Base-by-base conservation (phyloP, 2,888 invertebrate genomes). In the Tetramorium bicarinatum region DNA sequence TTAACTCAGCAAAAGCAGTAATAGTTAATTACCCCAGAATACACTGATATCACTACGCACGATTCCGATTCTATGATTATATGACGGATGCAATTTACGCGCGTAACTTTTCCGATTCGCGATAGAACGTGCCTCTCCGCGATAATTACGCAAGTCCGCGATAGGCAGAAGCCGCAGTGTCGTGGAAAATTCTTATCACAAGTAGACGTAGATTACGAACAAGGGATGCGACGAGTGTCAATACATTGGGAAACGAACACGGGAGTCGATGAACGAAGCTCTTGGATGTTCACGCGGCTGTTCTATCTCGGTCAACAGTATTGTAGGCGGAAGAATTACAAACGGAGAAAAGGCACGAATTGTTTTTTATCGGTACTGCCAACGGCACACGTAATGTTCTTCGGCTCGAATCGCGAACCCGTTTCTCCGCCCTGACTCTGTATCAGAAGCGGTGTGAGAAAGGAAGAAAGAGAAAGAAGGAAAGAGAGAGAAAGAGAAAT, bases 291-390 rank as follows among this genome's bases (percentile, higher is more conserved):
- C 34, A 72, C 56, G 21, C 62, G 15, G 21, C 52, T 41, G 41
- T 64, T 47, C 41, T 18, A 15, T 56, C 41, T 66, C 44, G 52
- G 29, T 52, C 72, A 49, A 76, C 74, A 62, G 77, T 82, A 69
- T 77, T 67, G 77, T 82, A 69, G 82, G 74, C 74, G 85, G 64
- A 85, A 82, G 82, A 82, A 86, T 69, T 69, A 71, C 66, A 71
- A 66, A 80, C 69, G 62, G 44, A 54, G 38, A 83, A 82, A 77
- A 86, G 59, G 41, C 52, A 61, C 64, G 66, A 84, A 61, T 71
- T n/a, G 34, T 38, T 75, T 71, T 84, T 84, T 59, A 49, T 13
- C 38, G 11, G 13, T n/a, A 44, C 8, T 62, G 52, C 54, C 74
- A 86, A 71, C 64, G 79, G 69, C 86, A 80, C 56, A 82, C 72